These are phyloP conservation scores for Hippocampus abdominalis DNA, from an alignment of 2,113 vertebrate species.

Conservation along the genomic window DNA sequence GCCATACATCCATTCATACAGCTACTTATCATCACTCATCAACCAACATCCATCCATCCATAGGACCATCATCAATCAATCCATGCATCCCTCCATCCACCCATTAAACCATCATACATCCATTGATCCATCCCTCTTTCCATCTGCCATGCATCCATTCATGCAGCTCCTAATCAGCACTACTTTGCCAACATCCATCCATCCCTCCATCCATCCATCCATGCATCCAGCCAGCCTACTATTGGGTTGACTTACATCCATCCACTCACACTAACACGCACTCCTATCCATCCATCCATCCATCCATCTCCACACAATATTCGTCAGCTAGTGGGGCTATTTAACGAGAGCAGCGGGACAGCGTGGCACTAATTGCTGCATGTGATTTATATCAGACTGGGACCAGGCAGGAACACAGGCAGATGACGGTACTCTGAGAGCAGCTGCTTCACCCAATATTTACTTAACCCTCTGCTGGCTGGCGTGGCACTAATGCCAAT, in stretches of 20 bases:
- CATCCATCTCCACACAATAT: conserved; percentile 2
- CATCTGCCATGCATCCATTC: neutral
- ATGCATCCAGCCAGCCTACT: neutral
- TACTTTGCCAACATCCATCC: neutral
- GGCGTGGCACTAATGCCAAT: conserved; percentile 57
- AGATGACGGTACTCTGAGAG: conserved; percentile 60
- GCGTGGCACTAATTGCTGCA: conserved; percentile 64
- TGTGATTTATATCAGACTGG: conserved; percentile 70
- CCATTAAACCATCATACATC: neutral
- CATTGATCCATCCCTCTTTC: too few relatives aligned
- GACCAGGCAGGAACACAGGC: conserved; percentile 55
- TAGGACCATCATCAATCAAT: too few relatives aligned
- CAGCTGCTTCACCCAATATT: conserved; percentile 72
- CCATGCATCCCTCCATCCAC: too few relatives aligned
- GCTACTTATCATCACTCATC: neutral
- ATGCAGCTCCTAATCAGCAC: neutral
- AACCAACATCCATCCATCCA: too few relatives aligned
- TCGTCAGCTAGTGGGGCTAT: conserved; percentile 53
- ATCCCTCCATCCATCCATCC: neutral
- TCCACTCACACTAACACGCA: neutral
- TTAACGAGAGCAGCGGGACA: conserved; percentile 64
- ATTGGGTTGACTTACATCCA: neutral
- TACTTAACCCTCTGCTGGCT: conserved; percentile 69
- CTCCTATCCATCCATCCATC: conserved; percentile 8
- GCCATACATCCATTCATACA: too few relatives aligned